phyloP scores from a whole-genome alignment of 2,888 invertebrate genomes.

The Mamestra brassicae region DNA sequence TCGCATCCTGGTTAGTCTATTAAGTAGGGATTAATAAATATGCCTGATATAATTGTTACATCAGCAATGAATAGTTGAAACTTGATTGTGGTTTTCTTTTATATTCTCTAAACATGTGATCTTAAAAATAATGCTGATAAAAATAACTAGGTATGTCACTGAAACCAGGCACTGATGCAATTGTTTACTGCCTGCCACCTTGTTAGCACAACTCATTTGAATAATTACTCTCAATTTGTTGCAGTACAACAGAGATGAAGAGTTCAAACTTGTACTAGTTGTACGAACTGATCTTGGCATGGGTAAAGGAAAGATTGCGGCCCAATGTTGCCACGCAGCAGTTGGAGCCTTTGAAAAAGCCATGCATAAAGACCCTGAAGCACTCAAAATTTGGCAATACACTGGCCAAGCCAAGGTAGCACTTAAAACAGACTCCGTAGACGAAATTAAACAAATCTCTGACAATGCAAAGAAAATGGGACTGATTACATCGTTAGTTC shows the following conservation, averaged over 20 bases:
- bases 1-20: too few species aligned
- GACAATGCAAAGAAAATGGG: conserved; percentile 93
- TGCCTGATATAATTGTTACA: conserved; percentile 1
- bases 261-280: conserved; percentile 96
- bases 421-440: conserved; percentile 94
- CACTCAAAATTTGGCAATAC: conserved; percentile 91
- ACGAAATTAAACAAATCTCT: conserved; percentile 93
- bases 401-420: conserved; percentile 97
- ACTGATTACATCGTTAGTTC: conserved; percentile 94
- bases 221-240: conserved; percentile 60
- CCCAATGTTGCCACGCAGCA: conserved; percentile 98
- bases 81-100: neutral
- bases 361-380: conserved; percentile 90
- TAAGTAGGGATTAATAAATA: neutral
- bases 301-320: conserved; percentile 98
- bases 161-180: neutral
- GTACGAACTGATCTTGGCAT: conserved; percentile 97
- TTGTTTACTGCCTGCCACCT: neutral
- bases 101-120: neutral
- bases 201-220: neutral
- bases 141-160: too few species aligned
- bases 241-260: conserved; percentile 86
- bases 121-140: neutral
- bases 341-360: conserved; percentile 96
- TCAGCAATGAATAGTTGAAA: neutral